Percentiles rank a stretch among this genome's conserved stretches.
phyloP scores from a whole-genome alignment of 2,888 invertebrate species.

The Sussaba pulchella region DNA sequence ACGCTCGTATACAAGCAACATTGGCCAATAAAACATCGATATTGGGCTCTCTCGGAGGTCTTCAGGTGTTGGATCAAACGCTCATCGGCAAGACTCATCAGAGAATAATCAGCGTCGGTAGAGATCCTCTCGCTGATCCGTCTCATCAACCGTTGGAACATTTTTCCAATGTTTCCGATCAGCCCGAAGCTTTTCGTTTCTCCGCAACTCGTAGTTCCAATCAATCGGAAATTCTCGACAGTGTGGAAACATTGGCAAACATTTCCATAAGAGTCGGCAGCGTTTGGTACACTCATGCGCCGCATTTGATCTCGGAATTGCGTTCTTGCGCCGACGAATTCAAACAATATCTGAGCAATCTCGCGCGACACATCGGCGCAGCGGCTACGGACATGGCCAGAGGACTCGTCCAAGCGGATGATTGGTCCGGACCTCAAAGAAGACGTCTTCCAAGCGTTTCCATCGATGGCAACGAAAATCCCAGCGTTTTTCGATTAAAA shows the following conservation, averaged over 20 bases:
- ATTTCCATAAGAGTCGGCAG: conserved; percentile 82
- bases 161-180: conserved; percentile 80
- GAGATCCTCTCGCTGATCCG: conserved; percentile 88
- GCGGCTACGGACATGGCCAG: conserved; percentile 98
- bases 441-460: conserved; percentile 84
- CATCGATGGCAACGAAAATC: conserved; percentile 83
- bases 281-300: conserved; percentile 97
- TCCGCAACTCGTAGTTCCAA: conserved; percentile 82
- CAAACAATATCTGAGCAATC: conserved; percentile 93
- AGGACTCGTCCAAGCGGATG: conserved; percentile 92
- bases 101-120: conserved; percentile 93
- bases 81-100: conserved; percentile 93
- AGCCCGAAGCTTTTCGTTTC: conserved; percentile 86
- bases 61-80: conserved; percentile 95
- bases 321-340: conserved; percentile 96
- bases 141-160: conserved; percentile 79
- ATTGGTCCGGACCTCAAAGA: conserved; percentile 84
- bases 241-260: conserved; percentile 78
- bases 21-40: conserved; percentile 88
- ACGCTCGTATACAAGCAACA: conserved; percentile 95
- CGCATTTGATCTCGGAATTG: conserved; percentile 93
- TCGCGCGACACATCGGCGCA: conserved; percentile 93
- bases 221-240: conserved; percentile 69
- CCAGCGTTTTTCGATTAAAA: conserved; percentile 82
- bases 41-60: conserved; percentile 95